Base-by-base conservation (phyloP, 1,140 invertebrate genomes). In the Octopus sinensis region DNA sequence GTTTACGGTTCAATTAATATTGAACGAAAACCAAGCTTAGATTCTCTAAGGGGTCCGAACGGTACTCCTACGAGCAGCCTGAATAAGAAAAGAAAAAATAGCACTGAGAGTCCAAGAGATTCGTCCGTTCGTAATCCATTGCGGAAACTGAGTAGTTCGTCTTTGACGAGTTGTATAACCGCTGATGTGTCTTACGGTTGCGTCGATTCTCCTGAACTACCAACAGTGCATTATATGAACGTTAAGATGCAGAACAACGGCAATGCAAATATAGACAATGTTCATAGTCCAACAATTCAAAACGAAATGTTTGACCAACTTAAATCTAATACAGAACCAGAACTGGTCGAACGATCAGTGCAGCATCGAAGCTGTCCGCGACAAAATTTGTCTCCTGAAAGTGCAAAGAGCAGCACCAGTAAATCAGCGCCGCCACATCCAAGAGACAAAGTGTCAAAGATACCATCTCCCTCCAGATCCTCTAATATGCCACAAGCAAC, bases 211-310 rank as follows among this genome's bases (percentile, higher is more conserved):
- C 89, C 89, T 5, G 88, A 90, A 79, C 84, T 90, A 7, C 89
- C 88, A 7, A 85, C 86, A 17, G 85, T 89, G 17, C 89, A 90
- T 83, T 90, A 87, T 73, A 86, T 88, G 79, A 90, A 90, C 83
- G 76, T 85, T 23, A 90, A 89, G 81, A 86, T 88, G 78, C 85
- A 86, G 52, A 80, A 78, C 76, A 81, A 80, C 7, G 62, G 51
- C 76, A 78, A 10, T 54, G 75, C 6, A 79, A 78, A n/a, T 1
- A n/a, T n/a, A 12, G 76, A 77, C 52, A 53, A 53, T 43, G 17
- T 7, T n/a, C 17, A 17, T 6, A 51, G 52, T 7, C 43, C 52
- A 9, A 77, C 30, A 17, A 81, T 86, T 52, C 88, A 88, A 78
- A 88, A 88, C 81, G 81, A 85, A 12, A 83, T 89, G 56, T 89